Conservation (phyloP, 2,888 invertebrate species). For the Incurvaria masculella region DNA sequence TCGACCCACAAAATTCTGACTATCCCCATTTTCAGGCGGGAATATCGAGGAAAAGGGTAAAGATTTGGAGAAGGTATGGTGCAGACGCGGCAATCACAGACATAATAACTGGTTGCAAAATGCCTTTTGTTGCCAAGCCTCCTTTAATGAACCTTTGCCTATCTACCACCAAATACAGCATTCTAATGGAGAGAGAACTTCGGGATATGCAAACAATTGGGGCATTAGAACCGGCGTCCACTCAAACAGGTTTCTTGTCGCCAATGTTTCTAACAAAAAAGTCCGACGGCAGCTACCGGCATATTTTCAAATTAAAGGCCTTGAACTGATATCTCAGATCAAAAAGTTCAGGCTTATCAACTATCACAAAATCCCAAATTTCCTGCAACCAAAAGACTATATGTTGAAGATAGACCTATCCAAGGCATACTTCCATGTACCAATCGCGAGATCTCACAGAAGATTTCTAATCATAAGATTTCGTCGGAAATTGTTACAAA, state of each 20-base stretch:
- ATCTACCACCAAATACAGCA: background rate
- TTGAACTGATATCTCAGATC: too few species aligned
- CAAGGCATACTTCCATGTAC: background rate
- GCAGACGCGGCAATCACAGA: background rate
- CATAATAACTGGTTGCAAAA: background rate
- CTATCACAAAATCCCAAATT: background rate
- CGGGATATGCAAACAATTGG: too few species aligned
- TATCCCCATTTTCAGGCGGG: background rate
- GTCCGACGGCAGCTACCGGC: too few species aligned
- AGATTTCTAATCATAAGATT: slow-evolving; percentile 13
- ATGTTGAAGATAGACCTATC: background rate
- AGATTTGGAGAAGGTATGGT: background rate
- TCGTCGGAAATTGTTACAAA: slow-evolving; percentile 5
- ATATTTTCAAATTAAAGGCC: too few species aligned
- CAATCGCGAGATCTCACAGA: slow-evolving; percentile 12
- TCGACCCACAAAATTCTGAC: background rate
- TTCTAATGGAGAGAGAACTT: too few species aligned
- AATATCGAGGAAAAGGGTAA: background rate
- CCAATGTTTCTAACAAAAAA: background rate
- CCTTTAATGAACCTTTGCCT: background rate
- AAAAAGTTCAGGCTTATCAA: background rate
- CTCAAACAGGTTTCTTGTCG: background rate
- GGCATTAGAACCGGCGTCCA: background rate
- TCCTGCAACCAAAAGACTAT: background rate
- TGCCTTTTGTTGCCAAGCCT: background rate